Conservation (phyloP, 2,113 vertebrate species). For the Jacana jacana region DNA sequence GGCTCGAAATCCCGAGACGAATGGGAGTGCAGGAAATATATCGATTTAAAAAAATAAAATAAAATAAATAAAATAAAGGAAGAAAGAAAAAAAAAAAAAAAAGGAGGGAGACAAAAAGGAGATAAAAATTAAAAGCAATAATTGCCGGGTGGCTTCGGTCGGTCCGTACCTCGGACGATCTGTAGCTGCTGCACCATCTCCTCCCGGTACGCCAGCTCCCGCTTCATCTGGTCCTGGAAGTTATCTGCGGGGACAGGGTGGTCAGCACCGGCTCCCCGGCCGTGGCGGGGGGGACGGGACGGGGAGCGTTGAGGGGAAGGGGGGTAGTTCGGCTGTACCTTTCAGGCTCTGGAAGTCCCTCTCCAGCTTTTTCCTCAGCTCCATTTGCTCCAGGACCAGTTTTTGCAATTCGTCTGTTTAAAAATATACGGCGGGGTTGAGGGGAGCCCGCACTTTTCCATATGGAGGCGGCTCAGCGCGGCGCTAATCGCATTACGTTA, state of each 20-base stretch:
- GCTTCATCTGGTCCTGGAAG: constrained; percentile 99
- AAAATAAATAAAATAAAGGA: too few species aligned
- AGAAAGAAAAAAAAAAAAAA: not conserved
- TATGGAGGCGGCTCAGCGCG: constrained; percentile 24
- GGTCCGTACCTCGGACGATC: constrained; percentile 91
- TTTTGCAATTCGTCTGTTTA: constrained; percentile 92
- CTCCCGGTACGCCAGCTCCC: constrained; percentile 96
- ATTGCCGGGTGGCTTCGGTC: constrained; percentile 47
- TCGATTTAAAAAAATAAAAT: constrained; percentile 11
- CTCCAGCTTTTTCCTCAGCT: constrained; percentile 96
- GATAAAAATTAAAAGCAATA: not conserved
- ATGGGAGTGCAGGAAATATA: constrained; percentile 60
- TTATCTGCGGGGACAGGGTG: constrained; percentile 83
- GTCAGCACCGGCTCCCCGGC: not conserved
- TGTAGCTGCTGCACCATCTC: constrained; percentile 99
- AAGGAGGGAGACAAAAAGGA: not conserved
- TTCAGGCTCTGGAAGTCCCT: constrained; percentile 97
- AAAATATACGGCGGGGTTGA: constrained; percentile 4
- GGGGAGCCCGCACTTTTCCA: constrained; percentile 10
- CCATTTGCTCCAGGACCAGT: constrained; percentile 94
- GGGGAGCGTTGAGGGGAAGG: not conserved
- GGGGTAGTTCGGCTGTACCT: constrained; percentile 76
- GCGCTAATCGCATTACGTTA: constrained; percentile 26
- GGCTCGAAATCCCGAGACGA: constrained; percentile 54
- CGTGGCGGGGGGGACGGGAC: too few species aligned